A percentile compares a stretch with the other conserved stretches of the same genome.
Evolutionary conservation across 2,888 invertebrate genomes (phyloP).

Genomic region (Tipula vernalis): DNA sequence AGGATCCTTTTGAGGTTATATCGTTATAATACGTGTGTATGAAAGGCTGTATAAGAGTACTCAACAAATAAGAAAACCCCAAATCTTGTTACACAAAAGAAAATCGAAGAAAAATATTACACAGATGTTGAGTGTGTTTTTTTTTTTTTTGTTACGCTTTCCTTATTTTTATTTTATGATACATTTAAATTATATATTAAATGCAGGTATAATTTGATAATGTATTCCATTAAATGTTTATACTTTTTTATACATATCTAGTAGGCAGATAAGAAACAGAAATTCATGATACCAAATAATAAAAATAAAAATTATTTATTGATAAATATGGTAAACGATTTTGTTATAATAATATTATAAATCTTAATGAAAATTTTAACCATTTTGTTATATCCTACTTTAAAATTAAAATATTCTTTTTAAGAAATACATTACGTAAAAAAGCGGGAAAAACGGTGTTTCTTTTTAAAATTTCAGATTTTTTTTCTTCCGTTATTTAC

Average conservation of each 20-base stretch:
- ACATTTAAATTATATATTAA: neutral
- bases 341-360: neutral
- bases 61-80: neutral
- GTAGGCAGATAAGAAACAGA: neutral
- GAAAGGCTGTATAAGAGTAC: neutral
- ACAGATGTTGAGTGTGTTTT: neutral
- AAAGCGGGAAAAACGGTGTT: neutral
- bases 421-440: neutral
- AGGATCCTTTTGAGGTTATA: neutral
- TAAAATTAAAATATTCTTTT: neutral
- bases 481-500: neutral
- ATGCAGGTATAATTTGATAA: constrained; percentile 4
- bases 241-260: neutral
- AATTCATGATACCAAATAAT: neutral
- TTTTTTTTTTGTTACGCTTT: neutral
- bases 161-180: neutral
- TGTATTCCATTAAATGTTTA: neutral
- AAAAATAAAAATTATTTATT: neutral
- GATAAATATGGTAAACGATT: neutral
- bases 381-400: neutral
- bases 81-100: neutral
- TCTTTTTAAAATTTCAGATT: neutral
- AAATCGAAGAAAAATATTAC: neutral
- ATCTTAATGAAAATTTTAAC: neutral
- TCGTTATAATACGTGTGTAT: neutral